A percentile compares a stretch with the other conserved stretches of the same genome.
phyloP scores from a whole-genome alignment of 2,888 invertebrate species.

The Notodromas monacha region DNA sequence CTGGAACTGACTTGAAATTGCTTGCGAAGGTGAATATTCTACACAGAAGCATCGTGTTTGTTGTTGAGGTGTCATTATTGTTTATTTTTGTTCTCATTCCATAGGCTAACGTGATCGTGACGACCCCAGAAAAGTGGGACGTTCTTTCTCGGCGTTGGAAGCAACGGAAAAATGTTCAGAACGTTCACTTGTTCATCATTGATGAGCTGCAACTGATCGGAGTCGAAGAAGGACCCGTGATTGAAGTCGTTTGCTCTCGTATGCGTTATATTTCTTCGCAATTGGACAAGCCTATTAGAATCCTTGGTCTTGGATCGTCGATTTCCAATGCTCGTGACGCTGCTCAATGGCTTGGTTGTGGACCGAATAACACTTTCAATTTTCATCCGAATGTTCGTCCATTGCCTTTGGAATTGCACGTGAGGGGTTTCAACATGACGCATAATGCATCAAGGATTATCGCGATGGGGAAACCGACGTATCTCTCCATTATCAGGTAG shows the following conservation, averaged over 20 bases:
- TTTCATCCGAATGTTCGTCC: slow-evolving; percentile 94
- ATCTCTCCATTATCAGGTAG: slow-evolving; percentile 58
- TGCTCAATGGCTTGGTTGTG: slow-evolving; percentile 82
- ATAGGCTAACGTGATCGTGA: slow-evolving; percentile 78
- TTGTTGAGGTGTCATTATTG: slow-evolving; percentile 7
- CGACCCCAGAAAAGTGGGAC: slow-evolving; percentile 96
- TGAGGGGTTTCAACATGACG: slow-evolving; percentile 83
- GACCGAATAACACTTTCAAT: slow-evolving; percentile 73
- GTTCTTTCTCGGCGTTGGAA: slow-evolving; percentile 93
- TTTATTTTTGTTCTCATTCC: slow-evolving; percentile 18
- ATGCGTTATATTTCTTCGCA: slow-evolving; percentile 83
- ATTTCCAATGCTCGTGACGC: slow-evolving; percentile 79
- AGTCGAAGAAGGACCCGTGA: slow-evolving; percentile 62
- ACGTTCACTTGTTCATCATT: slow-evolving; percentile 73
- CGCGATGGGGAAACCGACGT: slow-evolving; percentile 91
- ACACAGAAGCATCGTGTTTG: too few species aligned
- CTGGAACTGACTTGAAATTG: slow-evolving; percentile 76
- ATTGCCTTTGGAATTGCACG: slow-evolving; percentile 70
- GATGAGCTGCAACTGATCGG: slow-evolving; percentile 72
- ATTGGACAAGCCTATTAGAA: slow-evolving; percentile 52
- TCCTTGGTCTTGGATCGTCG: slow-evolving; percentile 71
- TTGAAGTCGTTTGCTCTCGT: slow-evolving; percentile 67
- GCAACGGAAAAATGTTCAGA: slow-evolving; percentile 89
- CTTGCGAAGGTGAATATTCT: slow-evolving; percentile 20
- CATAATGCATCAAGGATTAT: slow-evolving; percentile 84